Evolutionary conservation across 2,888 invertebrate genomes (phyloP).

Genomic region (Mythimna loreyi): DNA sequence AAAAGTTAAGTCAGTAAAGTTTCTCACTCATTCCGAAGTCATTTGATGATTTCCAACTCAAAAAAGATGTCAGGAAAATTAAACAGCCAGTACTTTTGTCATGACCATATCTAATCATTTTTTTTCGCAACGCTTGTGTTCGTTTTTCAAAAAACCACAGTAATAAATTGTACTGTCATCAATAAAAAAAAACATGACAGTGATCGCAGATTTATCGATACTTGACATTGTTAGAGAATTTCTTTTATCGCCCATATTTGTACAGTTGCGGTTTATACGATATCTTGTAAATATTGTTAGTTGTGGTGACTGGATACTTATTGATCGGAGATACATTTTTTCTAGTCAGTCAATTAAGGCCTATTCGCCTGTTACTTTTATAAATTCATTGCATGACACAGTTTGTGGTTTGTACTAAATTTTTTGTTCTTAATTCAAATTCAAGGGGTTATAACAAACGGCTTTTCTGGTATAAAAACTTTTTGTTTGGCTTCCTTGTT

Average conservation of each 20-base stretch:
- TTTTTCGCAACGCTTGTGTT: not conserved
- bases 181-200: not conserved
- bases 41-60: no score
- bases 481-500: conserved; percentile 32
- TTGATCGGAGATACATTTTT: conserved; percentile 9
- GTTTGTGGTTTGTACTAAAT: conserved; percentile 21
- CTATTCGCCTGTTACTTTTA: conserved; percentile 32
- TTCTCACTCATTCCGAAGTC: no score
- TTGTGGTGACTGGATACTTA: not conserved
- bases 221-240: conserved; percentile 36
- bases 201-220: conserved; percentile 1
- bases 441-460: not conserved
- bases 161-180: not conserved
- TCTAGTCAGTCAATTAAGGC: conserved; percentile 26
- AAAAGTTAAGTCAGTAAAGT: no score
- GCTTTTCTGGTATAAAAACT: conserved; percentile 6
- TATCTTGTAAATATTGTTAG: conserved; percentile 26
- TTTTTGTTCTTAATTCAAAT: conserved; percentile 35
- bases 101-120: not conserved
- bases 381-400: conserved; percentile 23
- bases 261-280: conserved; percentile 33
- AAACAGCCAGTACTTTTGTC: not conserved
- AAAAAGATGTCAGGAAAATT: no score
- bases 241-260: conserved; percentile 34
- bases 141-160: conserved; percentile 2